Base-by-base conservation (phyloP, 2,797 vertebrate genomes). In the Nannoperca obscura region DNA sequence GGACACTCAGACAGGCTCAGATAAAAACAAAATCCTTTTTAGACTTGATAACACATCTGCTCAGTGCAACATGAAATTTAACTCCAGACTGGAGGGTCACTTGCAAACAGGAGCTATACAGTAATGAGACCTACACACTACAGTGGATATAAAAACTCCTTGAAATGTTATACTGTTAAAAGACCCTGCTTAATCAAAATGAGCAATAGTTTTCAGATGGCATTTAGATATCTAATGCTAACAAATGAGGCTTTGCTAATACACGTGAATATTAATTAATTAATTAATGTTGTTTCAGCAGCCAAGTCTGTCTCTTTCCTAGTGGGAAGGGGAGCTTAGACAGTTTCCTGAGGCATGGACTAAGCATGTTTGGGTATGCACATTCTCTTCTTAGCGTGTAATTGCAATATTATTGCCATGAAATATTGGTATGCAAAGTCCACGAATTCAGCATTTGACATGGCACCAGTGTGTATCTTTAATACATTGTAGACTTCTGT, bases 171-270 rank as follows among this genome's bases (percentile, higher is more conserved):
- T 76, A 80, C 80, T 22, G 78, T 74, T 85, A 71, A 83, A 82
- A 80, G 74, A 86, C 72, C 71, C 71, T 74, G 76, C 81, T 87
- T 90, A 89, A 92, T 93, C 91, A 86, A 76, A 91, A 78, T 71
- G 84, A 86, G 88, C 86, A 86, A 83, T 71, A 87, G 91, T 88
- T 93, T 95, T 95, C 89, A 94, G 94, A 94, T 93, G 84, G 83
- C 84, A 89, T 93, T 94, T 91, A 91, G 91, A 93, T 93, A 93
- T 82, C 84, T 87, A 84, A 91, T 76, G 76, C 79, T 87, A 86
- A 92, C 91, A 94, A 92, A 93, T 88, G 88, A 90, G 86, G 77
- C 83, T 85, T 89, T 88, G 81, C 85, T 90, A n/a, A n/a, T n/a
- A n/a, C n/a, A n/a, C n/a, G n/a, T n/a, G n/a, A n/a, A n/a, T n/a